Conservation (phyloP, 2,797 vertebrate genomes). For the Sebastiscus albofasciatus region DNA sequence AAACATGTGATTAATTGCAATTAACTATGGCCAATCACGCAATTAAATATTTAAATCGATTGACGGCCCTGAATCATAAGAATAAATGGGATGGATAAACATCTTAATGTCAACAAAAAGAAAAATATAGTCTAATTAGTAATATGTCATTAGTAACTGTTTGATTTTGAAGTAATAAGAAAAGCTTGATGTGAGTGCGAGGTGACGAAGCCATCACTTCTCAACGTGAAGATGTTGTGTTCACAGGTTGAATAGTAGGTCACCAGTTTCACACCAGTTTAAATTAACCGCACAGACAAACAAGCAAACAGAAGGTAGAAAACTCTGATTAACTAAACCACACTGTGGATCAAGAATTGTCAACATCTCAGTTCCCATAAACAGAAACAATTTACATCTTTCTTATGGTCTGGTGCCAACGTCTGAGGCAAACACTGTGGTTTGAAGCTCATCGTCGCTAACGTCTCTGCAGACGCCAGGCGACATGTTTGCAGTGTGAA, state of each 20-base stretch:
- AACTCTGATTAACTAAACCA: conserved; percentile 3
- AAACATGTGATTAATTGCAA: too few relatives aligned
- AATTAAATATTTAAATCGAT: too few relatives aligned
- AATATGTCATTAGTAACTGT: too few relatives aligned
- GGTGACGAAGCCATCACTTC: too few relatives aligned
- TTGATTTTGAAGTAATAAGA: too few relatives aligned
- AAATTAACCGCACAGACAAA: conserved; percentile 49
- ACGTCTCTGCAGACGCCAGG: background rate
- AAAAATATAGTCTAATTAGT: too few relatives aligned
- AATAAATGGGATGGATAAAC: too few relatives aligned
- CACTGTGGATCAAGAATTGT: conserved; percentile 13
- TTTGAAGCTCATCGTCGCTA: background rate
- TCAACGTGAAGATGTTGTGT: background rate
- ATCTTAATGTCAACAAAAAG: too few relatives aligned
- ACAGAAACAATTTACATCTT: background rate
- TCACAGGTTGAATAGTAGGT: conserved; percentile 43
- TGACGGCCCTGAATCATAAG: too few relatives aligned
- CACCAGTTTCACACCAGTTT: conserved; percentile 48
- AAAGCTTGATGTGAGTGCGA: too few relatives aligned
- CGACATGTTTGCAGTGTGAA: background rate
- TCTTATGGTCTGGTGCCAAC: conserved; percentile 8
- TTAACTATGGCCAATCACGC: too few relatives aligned
- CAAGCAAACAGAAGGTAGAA: background rate
- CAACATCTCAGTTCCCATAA: conserved; percentile 43
- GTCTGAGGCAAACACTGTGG: conserved; percentile 3